A percentile compares a stretch with the other conserved stretches of the same genome.
phyloP scores from a whole-genome alignment of 2,888 invertebrate species.

The Ommatoiulus sabulosus region DNA sequence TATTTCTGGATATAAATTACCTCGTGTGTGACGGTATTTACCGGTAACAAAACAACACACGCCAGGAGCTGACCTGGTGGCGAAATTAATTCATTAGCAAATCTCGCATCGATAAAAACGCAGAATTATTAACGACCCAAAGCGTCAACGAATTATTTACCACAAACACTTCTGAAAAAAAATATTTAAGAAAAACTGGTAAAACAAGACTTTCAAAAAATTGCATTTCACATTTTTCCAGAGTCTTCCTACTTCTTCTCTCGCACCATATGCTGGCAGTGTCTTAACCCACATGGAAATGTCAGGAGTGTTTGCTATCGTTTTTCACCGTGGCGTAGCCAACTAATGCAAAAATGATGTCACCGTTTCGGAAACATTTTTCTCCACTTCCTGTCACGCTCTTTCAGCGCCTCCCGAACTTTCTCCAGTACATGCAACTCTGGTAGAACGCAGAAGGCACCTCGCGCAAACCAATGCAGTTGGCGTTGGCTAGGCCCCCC shows the following conservation, averaged over 20 bases:
- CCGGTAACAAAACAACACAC: no score
- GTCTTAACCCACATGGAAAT: no score
- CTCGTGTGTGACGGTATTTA: no score
- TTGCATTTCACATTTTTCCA: not conserved
- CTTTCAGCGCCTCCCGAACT: not conserved
- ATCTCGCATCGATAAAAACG: not conserved
- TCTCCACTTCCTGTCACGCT: slow-evolving; percentile 34
- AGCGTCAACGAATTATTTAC: not conserved
- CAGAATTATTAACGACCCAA: not conserved
- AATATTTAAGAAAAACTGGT: no score
- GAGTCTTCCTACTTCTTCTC: no score
- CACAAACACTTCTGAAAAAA: no score
- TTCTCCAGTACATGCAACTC: not conserved
- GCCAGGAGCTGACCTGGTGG: not conserved
- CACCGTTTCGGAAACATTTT: slow-evolving; percentile 28
- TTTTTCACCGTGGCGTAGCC: not conserved
- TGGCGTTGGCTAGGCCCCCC: not conserved
- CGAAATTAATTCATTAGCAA: not conserved
- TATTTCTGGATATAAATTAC: no score
- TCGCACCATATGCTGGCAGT: no score
- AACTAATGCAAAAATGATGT: slow-evolving; percentile 22
- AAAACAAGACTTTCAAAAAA: not conserved
- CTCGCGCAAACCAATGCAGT: not conserved
- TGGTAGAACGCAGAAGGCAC: not conserved
- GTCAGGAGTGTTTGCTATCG: not conserved